Conservation (phyloP, 92 coral and sea anemone species). For the Parazoanthus atlanticus region DNA sequence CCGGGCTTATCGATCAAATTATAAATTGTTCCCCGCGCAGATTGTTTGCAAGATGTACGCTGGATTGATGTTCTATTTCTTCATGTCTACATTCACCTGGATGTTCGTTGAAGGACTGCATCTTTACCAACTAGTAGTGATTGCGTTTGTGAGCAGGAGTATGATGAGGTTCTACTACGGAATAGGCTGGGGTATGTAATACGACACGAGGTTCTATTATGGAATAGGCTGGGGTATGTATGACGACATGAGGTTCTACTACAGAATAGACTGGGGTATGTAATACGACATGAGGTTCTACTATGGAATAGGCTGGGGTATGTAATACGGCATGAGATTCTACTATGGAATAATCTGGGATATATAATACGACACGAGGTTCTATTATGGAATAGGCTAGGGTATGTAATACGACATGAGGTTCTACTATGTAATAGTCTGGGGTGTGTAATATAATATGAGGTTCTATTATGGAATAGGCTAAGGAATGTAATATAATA, state of each 20-base stretch:
- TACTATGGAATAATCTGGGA: too few species aligned
- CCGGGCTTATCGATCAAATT: not conserved
- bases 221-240: conserved; percentile 64
- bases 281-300: too few species aligned
- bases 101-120: conserved; percentile 89
- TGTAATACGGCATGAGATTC: too few species aligned
- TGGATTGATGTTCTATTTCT: conserved; percentile 72
- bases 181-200: conserved; percentile 86
- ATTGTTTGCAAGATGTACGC: conserved; percentile 71
- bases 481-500: conserved; percentile 61
- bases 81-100: conserved; percentile 86
- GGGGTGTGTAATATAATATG: conserved; percentile 69
- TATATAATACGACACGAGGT: not conserved
- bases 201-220: not conserved
- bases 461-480: not conserved
- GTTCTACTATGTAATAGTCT: conserved; percentile 73
- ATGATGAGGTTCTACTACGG: conserved; percentile 70
- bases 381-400: conserved; percentile 23
- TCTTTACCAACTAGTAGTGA: conserved; percentile 80
- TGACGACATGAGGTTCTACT: not conserved
- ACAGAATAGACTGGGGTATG: not conserved
- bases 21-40: conserved; percentile 17
- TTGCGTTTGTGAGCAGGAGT: conserved; percentile 74
- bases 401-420: conserved; percentile 62
- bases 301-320: too few species aligned